A percentile compares a stretch with the other conserved stretches of the same genome.
Evolutionary conservation across 2,888 invertebrate genomes (phyloP).

Genomic region (Brassicogethes aeneus): DNA sequence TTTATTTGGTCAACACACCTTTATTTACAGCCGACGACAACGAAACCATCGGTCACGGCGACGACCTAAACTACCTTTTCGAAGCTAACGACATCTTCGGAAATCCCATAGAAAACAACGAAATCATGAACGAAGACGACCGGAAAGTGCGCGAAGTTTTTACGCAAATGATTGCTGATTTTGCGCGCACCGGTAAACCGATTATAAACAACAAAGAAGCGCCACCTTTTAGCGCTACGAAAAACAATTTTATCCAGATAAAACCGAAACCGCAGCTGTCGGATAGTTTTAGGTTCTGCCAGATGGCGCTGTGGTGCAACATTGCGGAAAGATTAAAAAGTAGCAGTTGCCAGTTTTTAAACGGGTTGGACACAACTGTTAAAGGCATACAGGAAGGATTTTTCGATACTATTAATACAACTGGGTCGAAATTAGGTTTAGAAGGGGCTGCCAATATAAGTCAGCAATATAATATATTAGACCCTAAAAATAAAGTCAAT

Average conservation of each 20-base stretch:
- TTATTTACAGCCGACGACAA: slow-evolving; percentile 6
- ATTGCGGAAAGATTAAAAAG: slow-evolving; percentile 49
- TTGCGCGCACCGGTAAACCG: slow-evolving; percentile 48
- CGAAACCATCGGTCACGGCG: slow-evolving; percentile 55
- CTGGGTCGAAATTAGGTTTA: not conserved
- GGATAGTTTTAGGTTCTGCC: slow-evolving; percentile 51
- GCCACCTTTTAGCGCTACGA: slow-evolving; percentile 36
- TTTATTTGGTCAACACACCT: too few relatives aligned
- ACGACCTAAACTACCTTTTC: slow-evolving; percentile 64
- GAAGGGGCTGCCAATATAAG: not conserved
- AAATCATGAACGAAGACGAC: slow-evolving; percentile 46
- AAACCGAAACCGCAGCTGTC: slow-evolving; percentile 40
- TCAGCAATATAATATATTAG: too few relatives aligned
- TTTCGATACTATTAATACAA: not conserved
- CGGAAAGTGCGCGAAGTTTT: slow-evolving; percentile 55
- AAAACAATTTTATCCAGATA: slow-evolving; percentile 49
- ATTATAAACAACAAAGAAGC: slow-evolving; percentile 35
- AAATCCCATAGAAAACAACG: slow-evolving; percentile 40
- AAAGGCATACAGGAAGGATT: slow-evolving; percentile 1
- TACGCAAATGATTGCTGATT: slow-evolving; percentile 57
- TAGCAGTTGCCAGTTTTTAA: slow-evolving; percentile 42
- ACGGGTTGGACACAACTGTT: slow-evolving; percentile 22
- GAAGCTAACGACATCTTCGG: slow-evolving; percentile 55
- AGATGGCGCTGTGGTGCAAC: slow-evolving; percentile 62
- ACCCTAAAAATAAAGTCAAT: too few relatives aligned